Evolutionary conservation across 2,113 vertebrate genomes (phyloP).

Genomic region (Thamnaconus septentrionalis): DNA sequence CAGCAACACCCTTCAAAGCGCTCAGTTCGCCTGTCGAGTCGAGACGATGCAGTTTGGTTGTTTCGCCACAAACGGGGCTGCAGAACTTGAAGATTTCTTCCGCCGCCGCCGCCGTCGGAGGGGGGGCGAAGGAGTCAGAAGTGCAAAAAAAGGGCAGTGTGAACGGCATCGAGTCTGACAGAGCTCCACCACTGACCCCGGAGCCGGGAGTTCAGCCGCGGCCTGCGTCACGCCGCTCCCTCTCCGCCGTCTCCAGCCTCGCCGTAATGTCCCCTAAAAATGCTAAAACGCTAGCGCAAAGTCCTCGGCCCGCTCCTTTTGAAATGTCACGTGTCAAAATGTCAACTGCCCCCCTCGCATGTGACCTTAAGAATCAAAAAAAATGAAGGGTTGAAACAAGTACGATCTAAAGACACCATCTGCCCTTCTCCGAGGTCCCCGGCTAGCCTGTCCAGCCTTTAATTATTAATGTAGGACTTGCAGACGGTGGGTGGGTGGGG

Average conservation of each 20-base stretch:
- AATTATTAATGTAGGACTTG: constrained; percentile 44
- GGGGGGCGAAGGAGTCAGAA: constrained; percentile 29
- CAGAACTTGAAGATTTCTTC: constrained; percentile 11
- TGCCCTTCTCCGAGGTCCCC: constrained; percentile 19
- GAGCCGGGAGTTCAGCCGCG: constrained; percentile 35
- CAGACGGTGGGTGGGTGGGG: neutral
- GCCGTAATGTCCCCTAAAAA: constrained; percentile 9
- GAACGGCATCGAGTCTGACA: constrained; percentile 16
- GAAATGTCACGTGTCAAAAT: constrained; percentile 61
- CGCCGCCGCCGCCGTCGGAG: constrained; percentile 24
- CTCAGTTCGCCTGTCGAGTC: no score
- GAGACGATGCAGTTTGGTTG: no score
- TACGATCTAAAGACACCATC: constrained; percentile 37
- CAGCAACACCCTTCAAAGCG: no score
- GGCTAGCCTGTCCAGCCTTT: constrained; percentile 23
- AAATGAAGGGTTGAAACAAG: constrained; percentile 48
- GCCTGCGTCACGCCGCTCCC: constrained; percentile 29
- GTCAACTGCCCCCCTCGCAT: constrained; percentile 47
- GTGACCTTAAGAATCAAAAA: constrained; percentile 40
- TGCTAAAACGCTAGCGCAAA: constrained; percentile 45
- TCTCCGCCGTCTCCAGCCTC: constrained; percentile 23
- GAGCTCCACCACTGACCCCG: constrained; percentile 13
- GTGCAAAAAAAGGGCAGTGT: constrained; percentile 2
- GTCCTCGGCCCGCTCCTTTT: constrained; percentile 25
- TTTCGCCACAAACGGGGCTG: neutral